Evolutionary conservation across 1,140 invertebrate species (phyloP).

Genomic region (Neelides sp.): DNA sequence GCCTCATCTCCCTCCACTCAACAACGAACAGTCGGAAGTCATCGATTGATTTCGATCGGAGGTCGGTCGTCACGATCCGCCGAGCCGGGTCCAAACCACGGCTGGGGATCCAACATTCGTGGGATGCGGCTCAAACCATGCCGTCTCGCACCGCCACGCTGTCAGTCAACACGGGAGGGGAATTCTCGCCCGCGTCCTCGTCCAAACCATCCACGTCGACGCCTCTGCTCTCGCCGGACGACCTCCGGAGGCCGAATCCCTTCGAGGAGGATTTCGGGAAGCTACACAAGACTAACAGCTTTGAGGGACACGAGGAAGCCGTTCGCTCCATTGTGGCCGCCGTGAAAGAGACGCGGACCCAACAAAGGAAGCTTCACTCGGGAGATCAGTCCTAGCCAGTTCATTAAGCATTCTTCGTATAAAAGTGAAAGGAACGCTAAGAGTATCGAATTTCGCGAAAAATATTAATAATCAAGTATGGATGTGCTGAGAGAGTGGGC

Average conservation of each 20-base stretch:
- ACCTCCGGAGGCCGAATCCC: slow-evolving; percentile 7
- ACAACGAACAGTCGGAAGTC: slow-evolving; percentile 22
- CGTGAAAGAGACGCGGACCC: slow-evolving; percentile 50
- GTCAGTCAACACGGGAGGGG: not conserved
- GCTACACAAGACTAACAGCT: slow-evolving; percentile 50
- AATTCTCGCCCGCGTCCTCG: not conserved
- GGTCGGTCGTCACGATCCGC: slow-evolving; percentile 27
- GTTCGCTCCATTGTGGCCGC: slow-evolving; percentile 55
- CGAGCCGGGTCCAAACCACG: slow-evolving; percentile 26
- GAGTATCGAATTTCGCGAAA: too few species aligned
- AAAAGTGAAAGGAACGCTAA: too few species aligned
- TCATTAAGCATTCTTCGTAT: too few species aligned
- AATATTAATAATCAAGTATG: too few species aligned
- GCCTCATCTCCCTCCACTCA: slow-evolving; percentile 26
- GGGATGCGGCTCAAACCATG: slow-evolving; percentile 20
- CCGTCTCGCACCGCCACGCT: not conserved
- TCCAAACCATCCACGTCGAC: slow-evolving; percentile 20
- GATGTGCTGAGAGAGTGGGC: too few species aligned
- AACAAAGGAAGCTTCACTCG: slow-evolving; percentile 34
- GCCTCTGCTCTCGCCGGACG: slow-evolving; percentile 24
- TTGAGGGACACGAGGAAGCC: slow-evolving; percentile 58
- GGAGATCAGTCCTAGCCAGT: slow-evolving; percentile 8
- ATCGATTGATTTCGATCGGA: slow-evolving; percentile 28
- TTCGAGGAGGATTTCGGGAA: slow-evolving; percentile 9
- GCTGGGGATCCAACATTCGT: slow-evolving; percentile 30